phyloP scores from a whole-genome alignment of 2,888 invertebrate species.

The Eueremaeus valkanovi region DNA sequence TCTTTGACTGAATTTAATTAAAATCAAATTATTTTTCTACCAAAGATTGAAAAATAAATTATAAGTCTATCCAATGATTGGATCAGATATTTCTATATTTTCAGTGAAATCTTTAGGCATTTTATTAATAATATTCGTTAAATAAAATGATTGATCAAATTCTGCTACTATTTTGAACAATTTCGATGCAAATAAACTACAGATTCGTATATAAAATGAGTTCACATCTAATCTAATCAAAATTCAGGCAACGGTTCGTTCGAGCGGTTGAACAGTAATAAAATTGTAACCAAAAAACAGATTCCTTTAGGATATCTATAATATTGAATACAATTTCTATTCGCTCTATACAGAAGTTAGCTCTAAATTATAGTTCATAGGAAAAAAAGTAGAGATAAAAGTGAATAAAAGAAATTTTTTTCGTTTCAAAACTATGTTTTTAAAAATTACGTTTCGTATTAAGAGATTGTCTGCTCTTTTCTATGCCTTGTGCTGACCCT shows the following conservation, averaged over 20 bases:
- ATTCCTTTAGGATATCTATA: neutral
- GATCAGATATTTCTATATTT: neutral
- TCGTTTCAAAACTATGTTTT: neutral
- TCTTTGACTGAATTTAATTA: slow-evolving; percentile 10
- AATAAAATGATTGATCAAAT: slow-evolving; percentile 7
- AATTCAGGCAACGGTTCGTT: neutral
- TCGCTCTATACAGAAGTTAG: neutral
- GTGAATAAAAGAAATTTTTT: slow-evolving; percentile 1
- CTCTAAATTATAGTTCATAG: neutral
- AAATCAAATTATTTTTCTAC: neutral
- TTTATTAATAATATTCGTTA: neutral
- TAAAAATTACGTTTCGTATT: neutral
- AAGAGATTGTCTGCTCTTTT: neutral
- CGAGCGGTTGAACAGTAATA: neutral
- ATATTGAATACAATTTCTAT: neutral
- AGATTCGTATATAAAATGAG: neutral
- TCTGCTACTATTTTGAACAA: neutral
- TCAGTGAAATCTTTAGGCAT: neutral
- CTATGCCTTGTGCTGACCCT: neutral
- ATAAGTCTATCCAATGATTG: neutral
- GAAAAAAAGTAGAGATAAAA: neutral
- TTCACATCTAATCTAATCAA: slow-evolving; percentile 8
- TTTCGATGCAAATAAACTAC: neutral
- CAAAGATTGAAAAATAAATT: neutral
- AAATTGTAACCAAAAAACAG: slow-evolving; percentile 4